These are phyloP conservation scores for Caenorhabditis tropicalis DNA, from an alignment of 1,140 invertebrate species.

Conservation along the genomic window DNA sequence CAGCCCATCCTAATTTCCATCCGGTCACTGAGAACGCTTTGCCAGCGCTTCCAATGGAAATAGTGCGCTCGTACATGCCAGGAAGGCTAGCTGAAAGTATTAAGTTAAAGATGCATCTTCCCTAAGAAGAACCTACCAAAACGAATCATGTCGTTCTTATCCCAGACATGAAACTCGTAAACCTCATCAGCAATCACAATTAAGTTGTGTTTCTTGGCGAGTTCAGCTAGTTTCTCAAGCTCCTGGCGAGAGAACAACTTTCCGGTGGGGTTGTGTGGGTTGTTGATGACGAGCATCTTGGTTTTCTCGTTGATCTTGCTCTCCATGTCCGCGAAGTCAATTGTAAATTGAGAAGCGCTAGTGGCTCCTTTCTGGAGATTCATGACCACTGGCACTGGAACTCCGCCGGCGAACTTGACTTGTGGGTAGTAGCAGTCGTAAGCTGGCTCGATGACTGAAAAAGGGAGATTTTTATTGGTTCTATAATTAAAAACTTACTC, in stretches of 20 bases:
- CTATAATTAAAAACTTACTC: conserved; percentile 58
- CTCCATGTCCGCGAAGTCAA: conserved; percentile 84
- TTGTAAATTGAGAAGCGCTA: conserved; percentile 85
- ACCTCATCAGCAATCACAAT: conserved; percentile 94
- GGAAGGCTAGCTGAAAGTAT: conserved; percentile 82
- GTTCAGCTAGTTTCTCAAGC: conserved; percentile 77
- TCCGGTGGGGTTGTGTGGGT: conserved; percentile 70
- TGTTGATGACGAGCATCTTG: conserved; percentile 91
- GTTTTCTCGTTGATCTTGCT: conserved; percentile 87
- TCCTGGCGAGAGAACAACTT: conserved; percentile 75
- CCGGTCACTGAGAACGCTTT: conserved; percentile 97
- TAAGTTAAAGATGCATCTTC: not conserved
- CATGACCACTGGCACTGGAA: conserved; percentile 86
- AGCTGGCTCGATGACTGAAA: conserved; percentile 96
- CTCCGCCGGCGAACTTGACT: conserved; percentile 85
- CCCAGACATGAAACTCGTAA: conserved; percentile 95
- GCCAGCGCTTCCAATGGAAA: conserved; percentile 94
- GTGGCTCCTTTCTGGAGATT: conserved; percentile 75
- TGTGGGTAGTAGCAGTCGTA: conserved; percentile 98
- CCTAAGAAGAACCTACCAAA: conserved; percentile 78
- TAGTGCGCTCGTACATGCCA: conserved; percentile 95
- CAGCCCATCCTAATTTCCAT: conserved; percentile 88
- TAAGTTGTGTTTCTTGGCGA: conserved; percentile 91
- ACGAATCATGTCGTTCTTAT: conserved; percentile 84
- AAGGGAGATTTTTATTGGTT: conserved; percentile 61